Evolutionary conservation across 2,888 invertebrate species (phyloP), one percentile per base, ranked within the genome.

Genomic region (Eupithecia abbreviata): DNA sequence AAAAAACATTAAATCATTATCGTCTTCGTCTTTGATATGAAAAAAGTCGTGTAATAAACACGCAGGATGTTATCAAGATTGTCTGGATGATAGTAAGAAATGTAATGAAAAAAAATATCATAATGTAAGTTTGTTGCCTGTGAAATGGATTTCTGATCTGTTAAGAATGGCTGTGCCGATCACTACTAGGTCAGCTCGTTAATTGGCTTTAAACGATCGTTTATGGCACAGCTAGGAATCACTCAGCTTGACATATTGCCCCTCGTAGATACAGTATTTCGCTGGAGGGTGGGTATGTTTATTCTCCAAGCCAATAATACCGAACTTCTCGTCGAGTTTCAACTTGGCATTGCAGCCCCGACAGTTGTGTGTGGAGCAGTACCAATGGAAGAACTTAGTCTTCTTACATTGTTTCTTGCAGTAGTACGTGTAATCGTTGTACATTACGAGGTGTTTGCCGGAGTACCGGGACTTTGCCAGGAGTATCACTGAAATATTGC

Each of bases 291-390:
- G 93, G 0, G 88, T 93, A 71, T 93, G 93, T 2, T 83, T 78
- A 41, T 89, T 90, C 69, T 89, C 88, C 0, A 87, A 78, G 3
- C 88, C 89, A 2, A 90, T 80, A 10, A 93, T 88, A 0, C 84
- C 88, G 65, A 89, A 91, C 67, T 91, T 90, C 69, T 90, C 89
- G 70, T 92, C 86, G 62, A 94, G 72, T 58, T 89, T 90, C 43
- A 94, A 83, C 70, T 90, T 91, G 0, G 93, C 93, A 58, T 92
- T 92, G 78, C 94, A 94, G 0, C 93, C 93, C 51, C 90, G 89
- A 79, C 90, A 91, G 83, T 92, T 92, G 79, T 94, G 92, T 0
- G 93, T 93, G 1, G 94, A 94, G 76, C 94, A 94, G 77, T 92
- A 91, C 94, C 94, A 94, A 74, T 90, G 88, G 75, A 89, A 91